Evolutionary conservation across 2,113 vertebrate species (phyloP).

Genomic region (Thamnaconus septentrionalis): DNA sequence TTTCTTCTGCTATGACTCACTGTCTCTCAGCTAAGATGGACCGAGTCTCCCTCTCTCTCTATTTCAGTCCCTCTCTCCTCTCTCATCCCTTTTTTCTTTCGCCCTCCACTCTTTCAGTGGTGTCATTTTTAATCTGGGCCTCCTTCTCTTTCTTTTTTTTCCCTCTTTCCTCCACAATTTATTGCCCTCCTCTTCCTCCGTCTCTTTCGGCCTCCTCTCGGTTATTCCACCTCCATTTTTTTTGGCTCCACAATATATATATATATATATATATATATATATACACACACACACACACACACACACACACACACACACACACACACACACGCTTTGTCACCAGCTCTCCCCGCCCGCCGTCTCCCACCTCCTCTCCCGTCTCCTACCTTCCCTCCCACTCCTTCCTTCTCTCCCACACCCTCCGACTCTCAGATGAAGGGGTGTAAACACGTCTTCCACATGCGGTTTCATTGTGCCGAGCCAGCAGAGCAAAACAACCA

Average conservation of each 20-base stretch:
- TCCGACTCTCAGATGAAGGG: conserved; percentile 7
- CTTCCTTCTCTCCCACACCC: conserved; percentile 46
- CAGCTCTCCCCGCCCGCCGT: conserved; percentile 27
- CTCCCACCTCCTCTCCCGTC: conserved; percentile 44
- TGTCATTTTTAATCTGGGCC: conserved; percentile 13
- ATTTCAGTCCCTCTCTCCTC: conserved; percentile 27
- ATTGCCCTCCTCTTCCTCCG: conserved; percentile 23
- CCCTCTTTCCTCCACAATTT: conserved; percentile 22
- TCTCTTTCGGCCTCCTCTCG: conserved; percentile 36
- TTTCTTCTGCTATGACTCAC: conserved; percentile 63
- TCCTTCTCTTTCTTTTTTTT: conserved; percentile 17
- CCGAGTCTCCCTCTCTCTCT: conserved; percentile 33
- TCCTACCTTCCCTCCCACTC: conserved; percentile 47
- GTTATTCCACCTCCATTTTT: conserved; percentile 40
- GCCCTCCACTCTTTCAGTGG: conserved; percentile 31
- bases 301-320: background rate
- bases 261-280: no score
- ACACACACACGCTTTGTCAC: conserved; percentile 30
- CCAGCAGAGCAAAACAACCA: conserved; percentile 65
- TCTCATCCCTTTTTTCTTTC: conserved; percentile 36
- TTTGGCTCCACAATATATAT: conserved; percentile 21
- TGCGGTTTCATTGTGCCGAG: conserved; percentile 61
- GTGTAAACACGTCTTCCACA: conserved; percentile 66
- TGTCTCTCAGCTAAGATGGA: conserved; percentile 38
- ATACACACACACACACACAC: no score